phyloP scores from a whole-genome alignment of 2,888 invertebrate species.

The Plebejus argus region DNA sequence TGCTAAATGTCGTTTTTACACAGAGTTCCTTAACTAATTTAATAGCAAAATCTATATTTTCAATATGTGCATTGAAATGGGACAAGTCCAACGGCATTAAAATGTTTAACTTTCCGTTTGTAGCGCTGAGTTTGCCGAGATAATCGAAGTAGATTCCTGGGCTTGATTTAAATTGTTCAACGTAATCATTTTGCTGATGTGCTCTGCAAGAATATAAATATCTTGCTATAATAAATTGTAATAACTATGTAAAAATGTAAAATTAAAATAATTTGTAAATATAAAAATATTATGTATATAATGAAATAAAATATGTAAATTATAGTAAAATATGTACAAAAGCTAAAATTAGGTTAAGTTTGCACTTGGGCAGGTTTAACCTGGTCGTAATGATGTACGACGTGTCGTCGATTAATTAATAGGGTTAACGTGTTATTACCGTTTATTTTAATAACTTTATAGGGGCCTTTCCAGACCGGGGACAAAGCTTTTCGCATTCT shows the following conservation, averaged over 20 bases:
- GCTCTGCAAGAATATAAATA: background rate
- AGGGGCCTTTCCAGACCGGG: background rate
- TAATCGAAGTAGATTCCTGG: constrained; percentile 43
- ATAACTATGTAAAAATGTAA: background rate
- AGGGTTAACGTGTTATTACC: constrained; percentile 5
- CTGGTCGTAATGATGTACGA: background rate
- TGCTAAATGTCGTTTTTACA: background rate
- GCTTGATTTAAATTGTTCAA: constrained; percentile 35
- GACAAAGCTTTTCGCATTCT: constrained; percentile 4
- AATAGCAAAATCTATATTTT: constrained; percentile 33
- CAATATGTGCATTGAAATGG: constrained; percentile 39
- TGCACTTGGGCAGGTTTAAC: background rate
- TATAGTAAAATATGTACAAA: background rate
- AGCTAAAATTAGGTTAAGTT: background rate
- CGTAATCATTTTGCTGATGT: constrained; percentile 7
- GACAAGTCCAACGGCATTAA: constrained; percentile 42
- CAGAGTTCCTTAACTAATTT: background rate
- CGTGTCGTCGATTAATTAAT: constrained; percentile 15
- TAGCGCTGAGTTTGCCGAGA: constrained; percentile 41
- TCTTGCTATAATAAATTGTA: background rate
- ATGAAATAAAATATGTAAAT: background rate
- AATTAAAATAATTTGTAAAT: background rate
- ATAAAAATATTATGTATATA: no score
- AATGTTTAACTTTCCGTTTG: constrained; percentile 35
- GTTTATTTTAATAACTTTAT: background rate